These are phyloP conservation scores for Chaenodraco wilsoni DNA, from an alignment of 2,797 vertebrate genomes.

Conservation along the genomic window DNA sequence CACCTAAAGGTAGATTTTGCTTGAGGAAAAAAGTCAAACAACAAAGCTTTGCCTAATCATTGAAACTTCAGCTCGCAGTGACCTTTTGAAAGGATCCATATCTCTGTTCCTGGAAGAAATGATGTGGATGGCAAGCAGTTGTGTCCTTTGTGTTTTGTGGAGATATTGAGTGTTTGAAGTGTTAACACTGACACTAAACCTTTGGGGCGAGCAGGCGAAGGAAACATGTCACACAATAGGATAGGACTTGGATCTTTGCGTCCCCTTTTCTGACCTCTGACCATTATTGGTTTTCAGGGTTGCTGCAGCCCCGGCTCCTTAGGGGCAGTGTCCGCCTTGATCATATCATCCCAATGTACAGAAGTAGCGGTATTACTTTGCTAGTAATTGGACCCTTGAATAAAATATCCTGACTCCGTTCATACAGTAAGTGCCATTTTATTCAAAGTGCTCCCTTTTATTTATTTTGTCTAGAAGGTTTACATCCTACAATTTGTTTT, in stretches of 20 bases:
- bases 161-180: constrained; percentile 90
- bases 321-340: constrained; percentile 79
- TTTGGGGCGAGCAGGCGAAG: constrained; percentile 82
- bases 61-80: constrained; percentile 83
- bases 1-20: constrained; percentile 77
- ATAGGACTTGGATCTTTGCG: constrained; percentile 86
- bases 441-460: constrained; percentile 8
- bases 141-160: constrained; percentile 87
- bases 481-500: background rate
- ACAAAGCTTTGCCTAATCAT: constrained; percentile 85
- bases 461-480: constrained; percentile 20
- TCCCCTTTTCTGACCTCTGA: constrained; percentile 83
- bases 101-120: constrained; percentile 83
- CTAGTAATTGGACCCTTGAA: constrained; percentile 39
- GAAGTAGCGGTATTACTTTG: constrained; percentile 42
- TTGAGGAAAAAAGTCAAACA: constrained; percentile 80
- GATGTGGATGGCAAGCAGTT: constrained; percentile 84
- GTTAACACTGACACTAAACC: constrained; percentile 88
- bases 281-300: constrained; percentile 82
- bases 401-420: constrained; percentile 32
- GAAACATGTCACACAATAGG: constrained; percentile 86
- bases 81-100: constrained; percentile 87
- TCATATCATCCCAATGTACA: constrained; percentile 74
- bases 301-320: constrained; percentile 74
- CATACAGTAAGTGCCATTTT: background rate